Percentiles rank a stretch among this genome's conserved stretches.
Conservation (phyloP, 2,113 vertebrate species). For the Hydrolagus affinis region DNA sequence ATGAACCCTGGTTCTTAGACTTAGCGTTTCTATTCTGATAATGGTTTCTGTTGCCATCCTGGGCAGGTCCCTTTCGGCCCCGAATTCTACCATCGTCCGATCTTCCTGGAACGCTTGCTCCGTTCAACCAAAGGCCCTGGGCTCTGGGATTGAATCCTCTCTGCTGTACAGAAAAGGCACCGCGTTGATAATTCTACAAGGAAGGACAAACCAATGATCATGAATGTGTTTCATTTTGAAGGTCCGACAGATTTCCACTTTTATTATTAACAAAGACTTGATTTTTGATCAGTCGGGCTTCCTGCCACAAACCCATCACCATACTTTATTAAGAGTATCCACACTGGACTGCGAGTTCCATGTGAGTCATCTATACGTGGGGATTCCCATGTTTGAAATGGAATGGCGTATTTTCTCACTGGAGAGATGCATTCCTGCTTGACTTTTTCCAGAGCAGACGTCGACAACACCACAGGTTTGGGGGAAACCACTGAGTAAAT, state of each 20-base stretch:
- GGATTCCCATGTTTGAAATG: too few species aligned
- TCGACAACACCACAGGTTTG: background rate
- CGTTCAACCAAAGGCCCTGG: slow-evolving; percentile 49
- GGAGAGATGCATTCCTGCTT: too few species aligned
- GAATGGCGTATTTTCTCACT: too few species aligned
- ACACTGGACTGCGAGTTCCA: background rate
- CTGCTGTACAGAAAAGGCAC: slow-evolving; percentile 52
- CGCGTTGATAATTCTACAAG: slow-evolving; percentile 42
- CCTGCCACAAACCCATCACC: too few species aligned
- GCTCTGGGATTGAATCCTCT: slow-evolving; percentile 59
- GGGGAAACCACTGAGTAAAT: background rate
- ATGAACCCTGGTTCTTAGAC: slow-evolving; percentile 55
- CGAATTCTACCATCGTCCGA: slow-evolving; percentile 44
- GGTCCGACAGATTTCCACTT: slow-evolving; percentile 24
- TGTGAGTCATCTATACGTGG: too few species aligned
- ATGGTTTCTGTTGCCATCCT: slow-evolving; percentile 58
- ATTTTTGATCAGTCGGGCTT: too few species aligned
- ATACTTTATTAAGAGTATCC: background rate
- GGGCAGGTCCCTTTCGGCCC: slow-evolving; percentile 40
- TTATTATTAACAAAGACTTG: background rate
- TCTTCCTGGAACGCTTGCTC: slow-evolving; percentile 48
- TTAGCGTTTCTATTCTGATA: slow-evolving; percentile 52
- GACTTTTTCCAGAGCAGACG: background rate
- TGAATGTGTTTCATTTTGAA: slow-evolving; percentile 34
- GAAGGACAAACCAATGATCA: slow-evolving; percentile 39